These are phyloP conservation scores for Oedothorax gibbosus DNA, from an alignment of 1,140 invertebrate genomes.

Conservation along the genomic window DNA sequence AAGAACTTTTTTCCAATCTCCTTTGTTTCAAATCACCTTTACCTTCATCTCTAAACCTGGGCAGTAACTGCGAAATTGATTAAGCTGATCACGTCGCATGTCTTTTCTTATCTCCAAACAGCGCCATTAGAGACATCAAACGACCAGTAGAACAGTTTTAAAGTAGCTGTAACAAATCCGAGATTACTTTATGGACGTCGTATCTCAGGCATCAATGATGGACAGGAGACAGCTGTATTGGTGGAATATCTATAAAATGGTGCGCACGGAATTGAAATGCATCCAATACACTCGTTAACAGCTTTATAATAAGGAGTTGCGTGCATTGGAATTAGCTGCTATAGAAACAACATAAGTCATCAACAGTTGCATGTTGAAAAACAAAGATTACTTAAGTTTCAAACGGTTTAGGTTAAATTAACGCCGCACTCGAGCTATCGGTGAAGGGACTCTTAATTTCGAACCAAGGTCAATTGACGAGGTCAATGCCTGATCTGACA, in stretches of 20 bases:
- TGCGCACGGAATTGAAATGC: too few species aligned
- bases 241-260: conserved; percentile 22
- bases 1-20: conserved; percentile 23
- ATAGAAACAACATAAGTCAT: too few species aligned
- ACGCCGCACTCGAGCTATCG: too few species aligned
- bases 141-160: conserved; percentile 36
- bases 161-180: conserved; percentile 42
- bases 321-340: too few species aligned
- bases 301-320: too few species aligned
- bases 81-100: conserved; percentile 28
- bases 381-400: too few species aligned
- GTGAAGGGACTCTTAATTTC: too few species aligned
- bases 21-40: conserved; percentile 18
- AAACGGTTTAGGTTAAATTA: too few species aligned
- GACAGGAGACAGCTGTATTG: background rate
- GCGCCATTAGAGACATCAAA: conserved; percentile 32
- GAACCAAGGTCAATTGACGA: too few species aligned
- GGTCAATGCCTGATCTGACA: too few species aligned
- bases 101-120: conserved; percentile 34
- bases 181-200: conserved; percentile 32
- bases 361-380: too few species aligned
- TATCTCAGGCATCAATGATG: conserved; percentile 25
- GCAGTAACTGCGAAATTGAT: conserved; percentile 14
- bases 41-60: conserved; percentile 1
- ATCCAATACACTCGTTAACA: too few species aligned